These are phyloP conservation scores for Vanacampus margaritifer DNA, from an alignment of 2,113 vertebrate species.

Conservation along the genomic window DNA sequence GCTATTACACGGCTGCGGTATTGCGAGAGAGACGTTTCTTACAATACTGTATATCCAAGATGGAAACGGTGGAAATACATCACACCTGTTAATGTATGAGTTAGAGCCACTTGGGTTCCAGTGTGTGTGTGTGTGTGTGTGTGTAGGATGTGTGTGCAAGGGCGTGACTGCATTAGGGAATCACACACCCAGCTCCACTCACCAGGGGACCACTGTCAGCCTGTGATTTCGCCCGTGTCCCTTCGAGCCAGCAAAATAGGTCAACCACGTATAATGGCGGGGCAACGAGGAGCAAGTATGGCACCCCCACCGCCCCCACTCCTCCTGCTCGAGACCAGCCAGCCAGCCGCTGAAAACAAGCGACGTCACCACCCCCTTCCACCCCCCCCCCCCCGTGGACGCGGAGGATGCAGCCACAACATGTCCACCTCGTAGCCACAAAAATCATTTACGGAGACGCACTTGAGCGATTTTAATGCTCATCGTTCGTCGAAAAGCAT, in stretches of 20 bases:
- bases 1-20: not conserved
- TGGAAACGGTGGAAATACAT: conserved; percentile 2
- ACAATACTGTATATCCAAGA: not conserved
- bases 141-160: conserved; percentile 24
- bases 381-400: conserved; percentile 10
- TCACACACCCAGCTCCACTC: conserved; percentile 59
- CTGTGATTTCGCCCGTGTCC: conserved; percentile 66
- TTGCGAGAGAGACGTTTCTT: not conserved
- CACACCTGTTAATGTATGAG: conserved; percentile 63
- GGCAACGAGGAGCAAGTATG: conserved; percentile 78
- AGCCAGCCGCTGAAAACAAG: conserved; percentile 31
- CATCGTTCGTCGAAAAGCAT: not conserved
- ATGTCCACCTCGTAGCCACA: conserved; percentile 64
- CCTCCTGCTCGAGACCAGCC: conserved; percentile 23
- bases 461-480: conserved; percentile 31
- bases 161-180: conserved; percentile 62
- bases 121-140: conserved; percentile 9
- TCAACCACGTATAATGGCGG: conserved; percentile 91
- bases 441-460: conserved; percentile 58
- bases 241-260: conserved; percentile 80
- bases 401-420: conserved; percentile 66
- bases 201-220: conserved; percentile 64
- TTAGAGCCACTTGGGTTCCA: conserved; percentile 42
- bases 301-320: conserved; percentile 22
- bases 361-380: conserved; percentile 16